Evolutionary conservation across 2,888 invertebrate genomes (phyloP).

Genomic region (Siphonodentalium dalli): DNA sequence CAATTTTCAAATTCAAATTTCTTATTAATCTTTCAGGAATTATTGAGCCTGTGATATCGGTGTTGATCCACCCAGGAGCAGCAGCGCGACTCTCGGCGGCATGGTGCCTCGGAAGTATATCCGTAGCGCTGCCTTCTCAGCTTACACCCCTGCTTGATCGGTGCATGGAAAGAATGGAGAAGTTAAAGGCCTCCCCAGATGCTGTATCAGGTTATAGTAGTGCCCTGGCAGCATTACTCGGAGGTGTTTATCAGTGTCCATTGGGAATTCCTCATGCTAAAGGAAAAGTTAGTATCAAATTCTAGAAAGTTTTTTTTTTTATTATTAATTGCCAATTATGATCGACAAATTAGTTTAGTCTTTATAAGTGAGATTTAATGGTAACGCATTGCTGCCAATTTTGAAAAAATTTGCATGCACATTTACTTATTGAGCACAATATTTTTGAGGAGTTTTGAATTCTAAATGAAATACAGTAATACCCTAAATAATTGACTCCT

Average conservation of each 20-base stretch:
- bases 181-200: conserved; percentile 83
- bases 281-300: conserved; percentile 78
- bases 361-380: not conserved
- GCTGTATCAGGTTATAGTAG: conserved; percentile 82
- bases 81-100: conserved; percentile 93
- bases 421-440: no score
- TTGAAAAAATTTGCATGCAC: no score
- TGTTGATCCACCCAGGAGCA: conserved; percentile 91
- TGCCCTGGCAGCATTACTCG: conserved; percentile 88
- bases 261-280: conserved; percentile 90
- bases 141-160: conserved; percentile 90
- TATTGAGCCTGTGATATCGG: conserved; percentile 80
- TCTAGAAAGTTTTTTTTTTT: not conserved
- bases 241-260: conserved; percentile 79
- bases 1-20: no score
- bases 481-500: no score
- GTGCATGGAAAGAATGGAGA: conserved; percentile 63
- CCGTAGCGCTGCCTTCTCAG: conserved; percentile 92
- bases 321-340: no score
- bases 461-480: no score
- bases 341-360: no score
- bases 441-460: no score
- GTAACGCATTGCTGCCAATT: no score
- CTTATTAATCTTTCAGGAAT: conserved; percentile 75
- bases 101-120: conserved; percentile 91